Conservation (phyloP, 2,888 invertebrate species). For the Tetanocera ferruginea region DNA sequence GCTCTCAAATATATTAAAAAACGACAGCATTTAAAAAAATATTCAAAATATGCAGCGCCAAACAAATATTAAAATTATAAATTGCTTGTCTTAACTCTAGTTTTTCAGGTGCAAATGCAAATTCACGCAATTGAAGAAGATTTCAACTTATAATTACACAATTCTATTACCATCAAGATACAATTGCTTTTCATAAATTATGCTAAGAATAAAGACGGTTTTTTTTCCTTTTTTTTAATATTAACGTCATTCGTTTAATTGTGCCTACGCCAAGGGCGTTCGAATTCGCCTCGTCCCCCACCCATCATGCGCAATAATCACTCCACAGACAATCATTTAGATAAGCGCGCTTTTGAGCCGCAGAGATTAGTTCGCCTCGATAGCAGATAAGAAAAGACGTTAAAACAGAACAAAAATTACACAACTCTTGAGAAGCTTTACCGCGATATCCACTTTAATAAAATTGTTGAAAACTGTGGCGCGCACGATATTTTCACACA, state of each 20-base stretch:
- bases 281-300: background rate
- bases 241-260: background rate
- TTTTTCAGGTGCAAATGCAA: too few species aligned
- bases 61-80: too few species aligned
- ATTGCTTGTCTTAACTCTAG: too few species aligned
- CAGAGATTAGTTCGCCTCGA: background rate
- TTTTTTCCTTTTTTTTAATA: background rate
- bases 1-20: too few species aligned
- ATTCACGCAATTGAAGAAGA: too few species aligned
- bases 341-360: constrained; percentile 53
- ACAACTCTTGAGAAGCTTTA: background rate
- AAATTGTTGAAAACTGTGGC: background rate
- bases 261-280: background rate
- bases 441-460: background rate
- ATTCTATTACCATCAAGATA: too few species aligned
- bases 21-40: too few species aligned
- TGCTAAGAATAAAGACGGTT: too few species aligned
- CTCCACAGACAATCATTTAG: constrained; percentile 65
- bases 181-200: too few species aligned
- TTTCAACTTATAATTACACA: too few species aligned
- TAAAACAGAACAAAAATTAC: background rate
- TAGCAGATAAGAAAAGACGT: background rate
- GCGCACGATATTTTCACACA: constrained; percentile 18
- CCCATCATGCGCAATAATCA: constrained; percentile 53
- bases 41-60: too few species aligned